These are phyloP conservation scores for Meda fulgida DNA, from an alignment of 2,797 vertebrate species.

Conservation along the genomic window DNA sequence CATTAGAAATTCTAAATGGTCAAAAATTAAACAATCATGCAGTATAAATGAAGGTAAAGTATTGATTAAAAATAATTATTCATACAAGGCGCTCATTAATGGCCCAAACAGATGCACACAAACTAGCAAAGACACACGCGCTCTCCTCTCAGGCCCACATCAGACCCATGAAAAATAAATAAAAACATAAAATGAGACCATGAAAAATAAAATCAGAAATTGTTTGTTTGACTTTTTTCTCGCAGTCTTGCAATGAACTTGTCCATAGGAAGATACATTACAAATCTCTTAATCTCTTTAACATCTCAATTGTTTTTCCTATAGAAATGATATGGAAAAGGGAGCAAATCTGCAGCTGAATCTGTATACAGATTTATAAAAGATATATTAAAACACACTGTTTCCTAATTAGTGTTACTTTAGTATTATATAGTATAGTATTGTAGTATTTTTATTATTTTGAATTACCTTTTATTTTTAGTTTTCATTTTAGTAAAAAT, in stretches of 20 bases:
- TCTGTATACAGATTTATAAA: background rate
- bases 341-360: background rate
- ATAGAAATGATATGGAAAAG: background rate
- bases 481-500: too few relatives aligned
- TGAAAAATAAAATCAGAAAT: conserved; percentile 1
- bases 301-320: background rate
- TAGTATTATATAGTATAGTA: background rate
- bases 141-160: conserved; percentile 1
- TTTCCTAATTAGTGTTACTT: background rate
- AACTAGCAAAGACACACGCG: background rate
- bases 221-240: background rate
- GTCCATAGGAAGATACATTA: background rate
- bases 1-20: conserved; percentile 12
- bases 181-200: conserved; percentile 14
- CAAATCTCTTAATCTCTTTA: background rate
- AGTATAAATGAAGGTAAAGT: conserved; percentile 16
- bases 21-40: conserved; percentile 18
- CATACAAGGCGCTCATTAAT: conserved; percentile 18
- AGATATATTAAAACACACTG: background rate
- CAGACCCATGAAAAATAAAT: background rate
- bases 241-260: background rate
- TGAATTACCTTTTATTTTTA: too few relatives aligned
- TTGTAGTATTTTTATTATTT: background rate
- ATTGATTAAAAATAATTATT: conserved; percentile 42
- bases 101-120: conserved; percentile 22